Conservation (phyloP, 1,140 invertebrate species). For the Drosophila nannoptera region DNA sequence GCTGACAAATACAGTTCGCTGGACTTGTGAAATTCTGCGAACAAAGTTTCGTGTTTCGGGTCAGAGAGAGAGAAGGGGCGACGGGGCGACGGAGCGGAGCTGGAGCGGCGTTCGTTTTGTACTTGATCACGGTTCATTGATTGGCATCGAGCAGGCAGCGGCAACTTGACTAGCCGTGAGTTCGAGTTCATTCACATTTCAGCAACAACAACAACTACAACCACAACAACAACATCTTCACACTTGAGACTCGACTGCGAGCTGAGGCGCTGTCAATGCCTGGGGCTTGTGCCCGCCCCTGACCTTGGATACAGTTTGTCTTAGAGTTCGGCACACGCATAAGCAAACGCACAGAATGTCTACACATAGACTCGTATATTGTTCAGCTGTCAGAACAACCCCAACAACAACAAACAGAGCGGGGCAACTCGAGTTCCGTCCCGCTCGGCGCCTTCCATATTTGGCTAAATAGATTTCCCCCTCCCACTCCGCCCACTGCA, state of each 20-base stretch:
- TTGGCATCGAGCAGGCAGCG: conserved; percentile 52
- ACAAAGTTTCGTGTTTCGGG: conserved; percentile 3
- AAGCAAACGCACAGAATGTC: neutral
- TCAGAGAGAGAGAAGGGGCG: neutral
- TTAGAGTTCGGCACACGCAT: conserved; percentile 20
- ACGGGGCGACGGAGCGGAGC: neutral
- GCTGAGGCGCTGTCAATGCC: conserved; percentile 38
- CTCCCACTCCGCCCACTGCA: conserved; percentile 26
- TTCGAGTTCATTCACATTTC: conserved; percentile 66
- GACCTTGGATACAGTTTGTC: conserved; percentile 70
- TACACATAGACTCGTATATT: conserved; percentile 36
- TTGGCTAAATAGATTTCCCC: conserved; percentile 51
- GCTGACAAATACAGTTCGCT: conserved; percentile 66
- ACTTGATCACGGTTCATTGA: conserved; percentile 72
- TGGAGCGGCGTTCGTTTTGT: conserved; percentile 39
- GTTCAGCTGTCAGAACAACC: conserved; percentile 47
- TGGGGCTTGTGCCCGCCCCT: conserved; percentile 58
- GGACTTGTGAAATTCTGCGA: conserved; percentile 75
- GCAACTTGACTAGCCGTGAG: conserved; percentile 28
- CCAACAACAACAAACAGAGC: conserved; percentile 39
- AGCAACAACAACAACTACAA: neutral
- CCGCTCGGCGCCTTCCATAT: conserved; percentile 48
- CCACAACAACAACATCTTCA: too few species aligned
- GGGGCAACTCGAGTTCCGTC: conserved; percentile 59
- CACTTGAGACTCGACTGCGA: conserved; percentile 19